Base-by-base conservation (phyloP, 2,113 vertebrate species). In the Actenoides lindsayi region DNA sequence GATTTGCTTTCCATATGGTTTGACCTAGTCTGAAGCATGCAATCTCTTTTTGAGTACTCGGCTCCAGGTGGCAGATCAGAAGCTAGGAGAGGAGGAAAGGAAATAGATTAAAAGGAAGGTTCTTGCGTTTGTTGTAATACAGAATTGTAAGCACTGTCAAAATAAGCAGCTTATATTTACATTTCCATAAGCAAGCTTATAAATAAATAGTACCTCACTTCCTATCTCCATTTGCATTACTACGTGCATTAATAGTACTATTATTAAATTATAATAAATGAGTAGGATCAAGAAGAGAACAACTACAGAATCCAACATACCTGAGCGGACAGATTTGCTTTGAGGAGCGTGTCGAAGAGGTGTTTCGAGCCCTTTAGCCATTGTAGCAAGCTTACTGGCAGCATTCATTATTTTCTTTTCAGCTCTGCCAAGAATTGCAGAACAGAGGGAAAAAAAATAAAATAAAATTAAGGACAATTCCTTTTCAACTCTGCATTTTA, bases 341-440 rank as follows among this genome's bases (percentile, higher is more conserved):
- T 96, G 96, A 64, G 96, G 97, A 93, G 94, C 53, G 75, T 96
- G 98, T 77, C 97, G 90, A 75, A 98, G 77, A 9, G 99, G 99
- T 0, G 98, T 99, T 96, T 99, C 99, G 15, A 99, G 96, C 31
- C 99, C 98, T 97, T 99, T 99, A 56, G 99, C 99, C 99, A 99
- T 99, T 23, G 98, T 98, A 39, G 98, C 99, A 81, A 99, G 98
- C 92, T 99, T 99, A 97, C 99, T 98, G 69, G 99, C 99, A 94
- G 99, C 99, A 76, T 98, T 98, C 94, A 99, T 99, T 91, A 99
- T 99, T 97, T 99, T 99, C 96, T 99, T 99, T 87, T 99, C 99
- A 88, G 99, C 98, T 60, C 99, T 99, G 95, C 67, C 50, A 89
- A 94, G 73, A 96, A 96, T 93, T 95, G 68, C 78, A 97, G 70